Base-by-base conservation (phyloP, 2,797 vertebrate species). In the Myotis planiceps region DNA sequence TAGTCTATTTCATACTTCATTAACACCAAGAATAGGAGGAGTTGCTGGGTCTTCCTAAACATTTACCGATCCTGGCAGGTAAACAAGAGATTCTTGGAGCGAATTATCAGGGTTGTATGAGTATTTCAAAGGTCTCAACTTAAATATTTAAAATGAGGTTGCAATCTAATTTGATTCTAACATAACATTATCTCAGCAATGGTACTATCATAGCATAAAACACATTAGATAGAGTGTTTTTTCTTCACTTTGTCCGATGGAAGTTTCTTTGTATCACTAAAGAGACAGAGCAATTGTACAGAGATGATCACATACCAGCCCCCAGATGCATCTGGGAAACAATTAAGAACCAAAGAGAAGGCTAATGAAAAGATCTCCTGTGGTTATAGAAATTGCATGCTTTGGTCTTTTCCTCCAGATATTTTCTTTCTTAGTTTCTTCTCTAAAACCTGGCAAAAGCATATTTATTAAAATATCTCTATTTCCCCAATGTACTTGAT, bases 221-320 rank as follows among this genome's bases (percentile, higher is more conserved):
- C 16, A 69, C 39, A 90, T 95, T 79, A 74, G 63, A 78, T 66
- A 63, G 27, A 91, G 45, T 72, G 37, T 76, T 94, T 88, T 93
- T 84, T 81, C 93, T 93, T 42, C 92, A 94, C 49, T 93, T 88
- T 71, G 45, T 96, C 85, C 95, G 79, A 96, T 47, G 96, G 96
- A 98, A 97, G 92, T 68, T 74, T 90, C 55, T 88, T 71, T 13
- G 71, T 97, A 68, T 97, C 96, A 97, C 74, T 97, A 96, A 86
- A 91, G 65, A 96, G 94, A 96, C 86, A 96, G 51, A 81, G 74
- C 95, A 97, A 95, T 97, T 98, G 95, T 97, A 97, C 96, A 88
- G 80, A 83, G 6, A 49, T 96, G 86, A 94, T 85, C 83, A 83
- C 89, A 93, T 32, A 83, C 76, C 23, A 82, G 80, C 96, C 92